These are phyloP conservation scores for Acheta domesticus DNA, from an alignment of 2,888 invertebrate species.

Conservation along the genomic window DNA sequence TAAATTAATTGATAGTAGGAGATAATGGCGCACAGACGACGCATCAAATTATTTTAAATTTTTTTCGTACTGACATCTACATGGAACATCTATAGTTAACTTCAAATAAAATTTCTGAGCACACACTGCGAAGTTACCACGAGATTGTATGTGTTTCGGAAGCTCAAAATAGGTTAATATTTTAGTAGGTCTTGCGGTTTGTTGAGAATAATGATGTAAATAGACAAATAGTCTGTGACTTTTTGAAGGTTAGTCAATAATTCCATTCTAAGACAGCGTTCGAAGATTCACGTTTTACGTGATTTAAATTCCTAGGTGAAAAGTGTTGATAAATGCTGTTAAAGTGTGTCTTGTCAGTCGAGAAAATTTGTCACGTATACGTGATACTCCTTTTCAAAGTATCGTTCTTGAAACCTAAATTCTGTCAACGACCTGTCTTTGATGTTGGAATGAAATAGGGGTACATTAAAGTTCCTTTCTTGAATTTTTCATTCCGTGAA, in stretches of 20 bases:
- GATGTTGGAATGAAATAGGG: too few species aligned
- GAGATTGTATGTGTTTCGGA: conserved; percentile 8
- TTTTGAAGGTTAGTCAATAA: not conserved
- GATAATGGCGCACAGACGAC: too few species aligned
- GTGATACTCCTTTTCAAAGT: not conserved
- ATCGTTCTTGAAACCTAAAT: not conserved
- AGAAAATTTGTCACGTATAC: not conserved
- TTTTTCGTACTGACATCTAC: too few species aligned
- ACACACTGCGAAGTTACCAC: conserved; percentile 4
- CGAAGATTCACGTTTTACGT: too few species aligned
- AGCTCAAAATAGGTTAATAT: conserved; percentile 18
- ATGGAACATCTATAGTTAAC: not conserved
- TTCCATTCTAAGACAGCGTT: too few species aligned
- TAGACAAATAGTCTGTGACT: conserved; percentile 7
- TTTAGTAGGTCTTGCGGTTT: conserved; percentile 18
- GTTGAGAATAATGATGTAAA: conserved; percentile 18
- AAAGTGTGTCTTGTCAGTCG: not conserved
- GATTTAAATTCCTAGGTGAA: not conserved
- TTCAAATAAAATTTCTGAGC: not conserved
- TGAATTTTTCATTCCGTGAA: too few species aligned
- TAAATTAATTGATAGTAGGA: too few species aligned
- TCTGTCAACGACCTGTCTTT: too few species aligned
- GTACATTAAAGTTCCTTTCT: too few species aligned
- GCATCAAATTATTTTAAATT: too few species aligned
- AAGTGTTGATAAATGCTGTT: conserved; percentile 2